Conservation (phyloP, 2,797 vertebrate genomes). For the Malurus leucopterus region DNA sequence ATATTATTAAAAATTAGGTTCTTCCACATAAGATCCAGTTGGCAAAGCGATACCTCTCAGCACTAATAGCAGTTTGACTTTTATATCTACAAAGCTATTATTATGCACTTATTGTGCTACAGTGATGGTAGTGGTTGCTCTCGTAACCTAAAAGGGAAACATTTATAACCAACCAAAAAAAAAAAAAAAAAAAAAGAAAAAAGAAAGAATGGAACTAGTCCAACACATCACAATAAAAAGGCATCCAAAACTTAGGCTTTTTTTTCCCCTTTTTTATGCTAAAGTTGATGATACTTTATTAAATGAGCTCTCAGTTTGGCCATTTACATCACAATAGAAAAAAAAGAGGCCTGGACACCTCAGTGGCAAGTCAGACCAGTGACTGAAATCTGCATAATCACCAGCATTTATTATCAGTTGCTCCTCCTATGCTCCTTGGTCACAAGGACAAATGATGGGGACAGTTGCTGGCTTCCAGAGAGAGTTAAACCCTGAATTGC, state of each 20-base stretch:
- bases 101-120: background rate
- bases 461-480: background rate
- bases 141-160: background rate
- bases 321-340: background rate
- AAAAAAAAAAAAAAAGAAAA: background rate
- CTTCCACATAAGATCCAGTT: background rate
- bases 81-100: background rate
- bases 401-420: background rate
- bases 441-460: background rate
- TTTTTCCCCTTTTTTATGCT: background rate
- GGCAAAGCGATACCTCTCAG: background rate
- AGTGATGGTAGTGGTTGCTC: background rate
- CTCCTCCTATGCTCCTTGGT: background rate
- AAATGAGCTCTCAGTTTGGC: background rate
- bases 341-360: background rate
- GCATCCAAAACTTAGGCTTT: background rate
- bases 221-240: background rate
- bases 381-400: background rate
- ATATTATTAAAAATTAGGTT: background rate
- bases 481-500: background rate
- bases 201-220: rapidly evolving
- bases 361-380: background rate
- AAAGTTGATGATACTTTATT: background rate
- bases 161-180: rapidly evolving
- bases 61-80: constrained; percentile 9